A percentile compares a stretch with the other conserved stretches of the same genome.
Conservation (phyloP, 2,797 vertebrate species). For the Micromesistius poutassou region DNA sequence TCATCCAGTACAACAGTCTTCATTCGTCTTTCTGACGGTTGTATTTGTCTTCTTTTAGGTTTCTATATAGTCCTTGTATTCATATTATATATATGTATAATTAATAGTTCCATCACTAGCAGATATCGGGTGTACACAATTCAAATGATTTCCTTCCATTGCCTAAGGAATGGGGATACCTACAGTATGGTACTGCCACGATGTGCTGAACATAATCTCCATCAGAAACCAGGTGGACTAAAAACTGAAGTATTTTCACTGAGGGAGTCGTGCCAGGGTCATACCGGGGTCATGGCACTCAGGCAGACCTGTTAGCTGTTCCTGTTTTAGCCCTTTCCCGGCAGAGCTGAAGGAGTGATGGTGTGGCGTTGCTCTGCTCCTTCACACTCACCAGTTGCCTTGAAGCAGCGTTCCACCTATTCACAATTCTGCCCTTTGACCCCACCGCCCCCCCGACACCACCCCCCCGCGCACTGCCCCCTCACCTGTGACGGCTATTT, state of each 20-base stretch:
- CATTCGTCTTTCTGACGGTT: not conserved
- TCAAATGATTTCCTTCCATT: not conserved
- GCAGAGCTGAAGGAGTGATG: constrained; percentile 24
- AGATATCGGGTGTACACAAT: not conserved
- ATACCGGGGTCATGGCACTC: constrained; percentile 23
- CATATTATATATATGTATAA: not conserved
- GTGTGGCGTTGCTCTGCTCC: constrained; percentile 21
- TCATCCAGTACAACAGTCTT: not conserved
- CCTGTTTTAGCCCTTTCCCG: constrained; percentile 64
- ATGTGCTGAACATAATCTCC: not conserved
- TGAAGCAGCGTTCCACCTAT: constrained; percentile 41
- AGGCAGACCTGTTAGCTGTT: constrained; percentile 35
- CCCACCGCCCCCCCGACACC: constrained; percentile 9
- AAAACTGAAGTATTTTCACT: not conserved
- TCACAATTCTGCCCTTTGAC: constrained; percentile 32
- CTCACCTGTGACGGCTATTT: constrained; percentile 1
- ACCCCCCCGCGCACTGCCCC: not conserved
- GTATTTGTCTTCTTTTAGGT: not conserved
- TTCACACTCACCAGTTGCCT: constrained; percentile 20
- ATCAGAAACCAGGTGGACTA: not conserved
- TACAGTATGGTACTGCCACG: not conserved
- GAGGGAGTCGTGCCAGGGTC: not conserved
- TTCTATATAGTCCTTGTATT: not conserved
- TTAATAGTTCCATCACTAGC: not conserved
- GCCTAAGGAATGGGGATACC: not conserved